A percentile compares a stretch with the other conserved stretches of the same genome.
Conservation (phyloP, 2,888 invertebrate genomes). For the Embidobia sp. region DNA sequence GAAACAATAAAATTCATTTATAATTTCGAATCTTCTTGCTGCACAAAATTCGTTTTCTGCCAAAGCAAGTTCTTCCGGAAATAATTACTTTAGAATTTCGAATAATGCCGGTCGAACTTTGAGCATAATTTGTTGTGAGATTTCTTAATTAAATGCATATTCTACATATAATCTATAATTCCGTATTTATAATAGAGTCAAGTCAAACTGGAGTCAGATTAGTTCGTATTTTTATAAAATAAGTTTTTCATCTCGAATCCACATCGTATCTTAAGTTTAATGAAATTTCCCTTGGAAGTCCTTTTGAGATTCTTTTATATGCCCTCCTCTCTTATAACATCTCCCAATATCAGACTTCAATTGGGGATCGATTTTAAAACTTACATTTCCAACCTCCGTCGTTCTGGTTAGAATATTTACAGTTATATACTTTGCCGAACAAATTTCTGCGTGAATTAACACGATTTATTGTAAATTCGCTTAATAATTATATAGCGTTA, state of each 20-base stretch:
- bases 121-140: too few relatives aligned
- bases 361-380: conserved; percentile 39
- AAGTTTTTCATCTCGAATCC: conserved; percentile 22
- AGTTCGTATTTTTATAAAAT: conserved; percentile 17
- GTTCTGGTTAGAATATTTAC: conserved; percentile 27
- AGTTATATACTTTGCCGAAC: conserved; percentile 6
- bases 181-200: too few relatives aligned
- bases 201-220: conserved; percentile 14
- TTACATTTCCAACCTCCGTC: conserved; percentile 16
- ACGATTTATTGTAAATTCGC: conserved; percentile 20
- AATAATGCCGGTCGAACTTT: too few relatives aligned
- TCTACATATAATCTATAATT: too few relatives aligned
- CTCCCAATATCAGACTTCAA: conserved; percentile 40
- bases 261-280: conserved; percentile 17
- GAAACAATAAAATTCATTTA: conserved; percentile 68
- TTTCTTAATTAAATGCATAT: too few relatives aligned
- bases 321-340: conserved; percentile 39
- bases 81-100: too few relatives aligned
- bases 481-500: conserved; percentile 10
- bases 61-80: too few relatives aligned
- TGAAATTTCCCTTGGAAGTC: conserved; percentile 29
- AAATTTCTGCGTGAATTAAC: conserved; percentile 28
- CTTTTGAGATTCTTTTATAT: conserved; percentile 29
- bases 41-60: background rate
- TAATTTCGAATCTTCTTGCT: background rate